phyloP scores from a whole-genome alignment of 2,888 invertebrate species.

The Halocaridina rubra region DNA sequence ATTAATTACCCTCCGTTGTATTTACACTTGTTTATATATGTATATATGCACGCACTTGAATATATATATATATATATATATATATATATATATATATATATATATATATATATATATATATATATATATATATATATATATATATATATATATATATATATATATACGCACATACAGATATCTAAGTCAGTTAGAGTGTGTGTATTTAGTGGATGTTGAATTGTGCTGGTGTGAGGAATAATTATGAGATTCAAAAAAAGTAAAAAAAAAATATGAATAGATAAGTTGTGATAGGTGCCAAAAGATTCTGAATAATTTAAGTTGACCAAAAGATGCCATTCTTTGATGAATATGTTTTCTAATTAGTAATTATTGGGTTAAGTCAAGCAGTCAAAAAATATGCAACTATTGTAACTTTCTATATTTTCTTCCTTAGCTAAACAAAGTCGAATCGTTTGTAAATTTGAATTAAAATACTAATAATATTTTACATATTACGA shows the following conservation, averaged over 20 bases:
- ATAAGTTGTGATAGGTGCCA: not conserved
- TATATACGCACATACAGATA: not conserved
- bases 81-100: slow-evolving; percentile 11
- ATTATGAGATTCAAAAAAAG: not conserved
- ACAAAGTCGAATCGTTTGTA: too few species aligned
- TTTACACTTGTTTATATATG: not conserved
- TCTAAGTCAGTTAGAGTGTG: not conserved
- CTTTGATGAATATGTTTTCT: too few species aligned
- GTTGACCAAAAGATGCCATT: too few species aligned
- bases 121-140: slow-evolving; percentile 32
- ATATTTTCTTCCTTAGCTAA: too few species aligned
- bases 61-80: slow-evolving; percentile 20
- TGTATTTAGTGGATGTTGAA: too few species aligned
- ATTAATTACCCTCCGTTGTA: not conserved
- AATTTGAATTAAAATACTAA: too few species aligned
- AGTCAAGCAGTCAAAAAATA: too few species aligned
- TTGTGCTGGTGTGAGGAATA: too few species aligned
- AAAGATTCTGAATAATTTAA: slow-evolving; percentile 65
- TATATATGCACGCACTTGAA: not conserved
- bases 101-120: slow-evolving; percentile 3
- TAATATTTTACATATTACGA: too few species aligned
- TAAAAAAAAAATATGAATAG: not conserved
- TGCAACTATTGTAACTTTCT: too few species aligned
- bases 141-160: slow-evolving; percentile 3
- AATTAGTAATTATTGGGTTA: too few species aligned